phyloP scores from a whole-genome alignment of 1,140 invertebrate genomes.

The Lepidotrigona ventralis region DNA sequence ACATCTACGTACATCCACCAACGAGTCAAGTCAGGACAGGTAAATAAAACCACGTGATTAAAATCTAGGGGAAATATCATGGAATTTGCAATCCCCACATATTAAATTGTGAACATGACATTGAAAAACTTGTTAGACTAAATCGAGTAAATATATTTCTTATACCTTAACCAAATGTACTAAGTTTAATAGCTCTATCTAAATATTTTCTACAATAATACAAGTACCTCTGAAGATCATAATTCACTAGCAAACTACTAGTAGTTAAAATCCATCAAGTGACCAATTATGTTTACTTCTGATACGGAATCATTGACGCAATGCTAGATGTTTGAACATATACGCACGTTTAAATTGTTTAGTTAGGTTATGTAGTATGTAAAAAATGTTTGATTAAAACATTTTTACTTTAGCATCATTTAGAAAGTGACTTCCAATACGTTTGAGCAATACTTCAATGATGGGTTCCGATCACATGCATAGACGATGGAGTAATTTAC shows the following conservation, averaged over 20 bases:
- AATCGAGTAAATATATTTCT: too few species aligned
- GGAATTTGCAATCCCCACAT: neutral
- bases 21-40: too few species aligned
- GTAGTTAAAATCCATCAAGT: neutral
- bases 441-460: constrained; percentile 9
- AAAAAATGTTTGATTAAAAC: constrained; percentile 13
- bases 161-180: neutral
- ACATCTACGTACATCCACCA: neutral
- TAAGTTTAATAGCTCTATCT: neutral
- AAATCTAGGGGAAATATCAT: neutral
- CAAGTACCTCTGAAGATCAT: too few species aligned
- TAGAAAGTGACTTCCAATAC: neutral
- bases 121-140: too few species aligned
- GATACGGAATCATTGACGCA: neutral
- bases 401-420: neutral
- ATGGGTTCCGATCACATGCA: constrained; percentile 75
- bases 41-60: neutral
- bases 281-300: neutral
- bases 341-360: neutral
- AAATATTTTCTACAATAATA: neutral
- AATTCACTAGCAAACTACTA: neutral
- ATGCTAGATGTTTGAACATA: neutral
- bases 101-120: neutral
- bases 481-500: constrained; percentile 89
- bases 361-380: constrained; percentile 6